These are phyloP conservation scores for Bathynomus jamesi DNA, from an alignment of 1,140 invertebrate genomes.

Conservation along the genomic window DNA sequence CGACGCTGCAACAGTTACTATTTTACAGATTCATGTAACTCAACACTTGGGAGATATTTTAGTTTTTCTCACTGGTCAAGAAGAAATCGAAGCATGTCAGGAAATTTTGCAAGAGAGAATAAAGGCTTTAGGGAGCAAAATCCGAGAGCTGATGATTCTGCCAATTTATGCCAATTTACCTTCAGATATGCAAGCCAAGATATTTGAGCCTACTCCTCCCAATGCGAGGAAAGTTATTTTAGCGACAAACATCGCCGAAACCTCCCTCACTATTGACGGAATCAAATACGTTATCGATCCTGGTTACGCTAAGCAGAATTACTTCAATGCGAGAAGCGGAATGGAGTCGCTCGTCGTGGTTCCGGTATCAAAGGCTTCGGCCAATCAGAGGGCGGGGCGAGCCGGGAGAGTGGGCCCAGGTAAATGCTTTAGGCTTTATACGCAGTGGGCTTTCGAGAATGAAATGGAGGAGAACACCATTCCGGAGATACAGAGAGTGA, in stretches of 20 bases:
- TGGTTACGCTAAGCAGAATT: constrained; percentile 98
- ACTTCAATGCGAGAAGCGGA: constrained; percentile 94
- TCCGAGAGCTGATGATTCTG: constrained; percentile 85
- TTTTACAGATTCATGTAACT: constrained; percentile 95
- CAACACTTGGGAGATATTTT: constrained; percentile 92
- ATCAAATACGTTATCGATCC: constrained; percentile 99
- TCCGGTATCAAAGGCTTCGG: constrained; percentile 91
- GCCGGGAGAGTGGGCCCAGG: constrained; percentile 89
- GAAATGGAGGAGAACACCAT: constrained; percentile 97
- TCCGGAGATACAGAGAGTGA: constrained; percentile 96
- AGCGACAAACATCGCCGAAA: constrained; percentile 99
- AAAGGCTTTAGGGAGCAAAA: constrained; percentile 80
- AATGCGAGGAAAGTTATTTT: constrained; percentile 91
- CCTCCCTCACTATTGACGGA: constrained; percentile 97
- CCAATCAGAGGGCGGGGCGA: constrained; percentile 86
- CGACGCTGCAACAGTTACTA: constrained; percentile 91
- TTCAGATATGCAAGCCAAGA: constrained; percentile 97
- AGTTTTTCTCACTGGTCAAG: constrained; percentile 88
- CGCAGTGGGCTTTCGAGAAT: constrained; percentile 93
- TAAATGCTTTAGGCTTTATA: constrained; percentile 96
- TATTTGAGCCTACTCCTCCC: constrained; percentile 91
- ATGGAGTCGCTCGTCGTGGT: constrained; percentile 98
- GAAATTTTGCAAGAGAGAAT: constrained; percentile 87
- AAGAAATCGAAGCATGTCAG: constrained; percentile 94
- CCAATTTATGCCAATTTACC: constrained; percentile 98